Base-by-base conservation (phyloP, 2,888 invertebrate species). In the Branchellion lobata region DNA sequence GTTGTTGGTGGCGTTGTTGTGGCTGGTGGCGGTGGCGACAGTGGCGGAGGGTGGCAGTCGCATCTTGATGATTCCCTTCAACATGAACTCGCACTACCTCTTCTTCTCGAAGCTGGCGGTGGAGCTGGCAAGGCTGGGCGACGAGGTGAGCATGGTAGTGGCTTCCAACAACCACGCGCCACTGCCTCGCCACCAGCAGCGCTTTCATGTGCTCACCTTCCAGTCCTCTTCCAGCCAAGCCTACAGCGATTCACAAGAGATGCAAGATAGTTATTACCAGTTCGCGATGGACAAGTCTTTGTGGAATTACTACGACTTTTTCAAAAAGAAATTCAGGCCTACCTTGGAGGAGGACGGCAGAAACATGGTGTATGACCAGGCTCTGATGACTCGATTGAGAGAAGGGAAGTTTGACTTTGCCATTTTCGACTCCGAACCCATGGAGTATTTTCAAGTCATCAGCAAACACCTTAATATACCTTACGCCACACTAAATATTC, bases 61-160 rank as follows among this genome's bases (percentile, higher is more conserved):
- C 8, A 53, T 75, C 33, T n/a, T 75, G n/a, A 53, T 77, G 77
- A 0, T 77, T 11, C 77, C 77, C 3, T 14, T n/a, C 57, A 65
- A 34, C 61, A 36, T 77, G 24, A 57, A 61, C 61, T 77, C 77
- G n/a, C 77, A 77, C 29, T 33, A 29, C 29, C 11, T 77, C 27
- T 77, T 51, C 29, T 77, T 65, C 29, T n/a, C 29, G 8, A 57
- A 36, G 57, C 24, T 77, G 27, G 77, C 61, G 21, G 31, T 21
- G 34, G 77, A 53, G 40, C 40, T 77, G 27, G 2, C 77, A 2
- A 65, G 34, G 34, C 34, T 65, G 27, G 77, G 77, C 18, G 33
- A 77, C 31, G 53, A 77, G 1, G 77, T 77, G 33, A 57, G 27
- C 2, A 61, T 77, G 65, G 0, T 77, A 14, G 21, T 33, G 24